A percentile compares a stretch with the other conserved stretches of the same genome.
These are phyloP conservation scores for Pheosia gnoma DNA, from an alignment of 2,888 invertebrate species.

Conservation along the genomic window DNA sequence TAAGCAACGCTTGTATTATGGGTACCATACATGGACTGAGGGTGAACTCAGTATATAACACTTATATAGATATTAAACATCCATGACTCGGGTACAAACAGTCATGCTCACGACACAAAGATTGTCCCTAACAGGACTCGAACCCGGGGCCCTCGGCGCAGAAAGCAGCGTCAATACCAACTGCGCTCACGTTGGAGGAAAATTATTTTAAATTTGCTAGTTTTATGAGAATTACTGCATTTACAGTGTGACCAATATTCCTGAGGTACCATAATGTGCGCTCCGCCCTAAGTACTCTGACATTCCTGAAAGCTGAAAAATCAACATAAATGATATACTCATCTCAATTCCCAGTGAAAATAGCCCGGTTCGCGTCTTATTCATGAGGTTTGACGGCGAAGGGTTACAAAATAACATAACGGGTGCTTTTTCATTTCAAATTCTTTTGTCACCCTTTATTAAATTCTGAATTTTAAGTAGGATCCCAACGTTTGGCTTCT, in stretches of 20 bases:
- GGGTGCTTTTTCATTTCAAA: slow-evolving; percentile 40
- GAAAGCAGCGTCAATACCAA: too few relatives aligned
- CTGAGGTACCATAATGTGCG: neutral
- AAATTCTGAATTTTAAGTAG: slow-evolving; percentile 42
- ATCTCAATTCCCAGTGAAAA: slow-evolving; percentile 38
- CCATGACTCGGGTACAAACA: too few relatives aligned
- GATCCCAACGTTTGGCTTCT: slow-evolving; percentile 12
- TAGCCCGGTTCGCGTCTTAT: slow-evolving; percentile 46
- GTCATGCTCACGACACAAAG: too few relatives aligned
- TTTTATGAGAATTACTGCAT: too few relatives aligned
- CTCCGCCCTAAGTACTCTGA: slow-evolving; percentile 7
- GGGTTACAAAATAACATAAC: slow-evolving; percentile 44
- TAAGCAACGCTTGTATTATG: too few relatives aligned
- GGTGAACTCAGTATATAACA: too few relatives aligned
- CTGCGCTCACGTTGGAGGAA: too few relatives aligned
- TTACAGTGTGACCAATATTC: neutral
- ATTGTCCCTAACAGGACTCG: too few relatives aligned
- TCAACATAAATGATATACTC: slow-evolving; percentile 49
- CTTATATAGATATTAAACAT: too few relatives aligned
- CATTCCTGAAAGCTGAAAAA: slow-evolving; percentile 28
- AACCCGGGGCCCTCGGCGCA: too few relatives aligned
- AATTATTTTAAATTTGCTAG: too few relatives aligned
- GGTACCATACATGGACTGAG: too few relatives aligned
- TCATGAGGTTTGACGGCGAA: slow-evolving; percentile 51
- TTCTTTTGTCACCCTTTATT: slow-evolving; percentile 41